Evolutionary conservation across 2,888 invertebrate species (phyloP), one percentile per base, ranked within the genome.

Genomic region (Papilio demoleus): DNA sequence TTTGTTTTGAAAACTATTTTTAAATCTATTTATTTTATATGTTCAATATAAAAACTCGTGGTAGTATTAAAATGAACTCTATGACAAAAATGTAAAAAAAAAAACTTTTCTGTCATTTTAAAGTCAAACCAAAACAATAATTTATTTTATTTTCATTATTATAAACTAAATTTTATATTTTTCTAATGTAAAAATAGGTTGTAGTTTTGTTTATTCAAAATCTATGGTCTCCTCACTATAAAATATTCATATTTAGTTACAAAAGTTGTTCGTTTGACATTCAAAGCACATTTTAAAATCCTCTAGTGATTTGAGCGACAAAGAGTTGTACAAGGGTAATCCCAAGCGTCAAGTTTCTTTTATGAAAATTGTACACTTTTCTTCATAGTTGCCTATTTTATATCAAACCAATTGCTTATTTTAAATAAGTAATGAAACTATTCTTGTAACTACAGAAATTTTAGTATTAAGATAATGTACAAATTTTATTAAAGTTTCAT

Each of bases 241-340:
- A 31, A 62, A 62, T 62, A 62, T 62, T 62, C 62, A 62, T 62
- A 34, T 47, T 22, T 6, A 45, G 61, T 45, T 4, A n/a, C 17
- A 62, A 62, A 62, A 62, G 42, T 62, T 62, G 45, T 31, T 34
- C 34, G 45, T 62, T 62, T 22, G 34, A 47, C 34, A 62, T 62
- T 62, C 62, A 47, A 47, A 62, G 62, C 27, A 47, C 45, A 34
- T 47, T 42, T 45, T 45, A 62, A 62, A 61, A 47, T 42, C 19
- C 34, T 62, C 47, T 14, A 17, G 47, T 42, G 62, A 62, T 47
- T 47, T 47, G 62, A 27, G 34, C 62, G 62, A 62, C 62, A 62
- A 62, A 62, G 62, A 47, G 62, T 62, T 62, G 45, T 47, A 62
- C 47, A 47, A 17, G 19, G 19, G 31, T 2, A 62, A n/a, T 42